Conservation (phyloP, 2,113 vertebrate species). For the Diglossa brunneiventris region DNA sequence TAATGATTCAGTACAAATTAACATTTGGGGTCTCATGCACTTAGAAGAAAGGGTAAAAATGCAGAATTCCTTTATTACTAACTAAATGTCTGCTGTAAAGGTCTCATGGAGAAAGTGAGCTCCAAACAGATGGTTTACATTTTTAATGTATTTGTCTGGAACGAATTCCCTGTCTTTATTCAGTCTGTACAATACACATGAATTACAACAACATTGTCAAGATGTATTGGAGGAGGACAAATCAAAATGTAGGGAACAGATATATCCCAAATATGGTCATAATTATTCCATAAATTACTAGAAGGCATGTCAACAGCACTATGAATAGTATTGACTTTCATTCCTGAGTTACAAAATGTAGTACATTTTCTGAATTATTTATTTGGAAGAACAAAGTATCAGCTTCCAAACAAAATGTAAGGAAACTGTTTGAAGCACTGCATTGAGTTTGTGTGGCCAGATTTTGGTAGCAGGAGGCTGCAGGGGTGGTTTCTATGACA, state of each 20-base stretch:
- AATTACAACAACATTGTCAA: slow-evolving; percentile 42
- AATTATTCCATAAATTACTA: slow-evolving; percentile 64
- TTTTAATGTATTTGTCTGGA: slow-evolving; percentile 53
- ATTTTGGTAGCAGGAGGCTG: neutral
- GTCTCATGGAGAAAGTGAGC: neutral
- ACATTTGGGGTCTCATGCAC: neutral
- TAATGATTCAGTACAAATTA: neutral
- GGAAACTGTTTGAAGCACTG: slow-evolving; percentile 27
- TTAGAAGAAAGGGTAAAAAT: neutral
- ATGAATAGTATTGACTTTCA: slow-evolving; percentile 55
- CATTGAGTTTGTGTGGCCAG: neutral
- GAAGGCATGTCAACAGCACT: slow-evolving; percentile 31
- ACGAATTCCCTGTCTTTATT: slow-evolving; percentile 36
- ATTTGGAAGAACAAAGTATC: slow-evolving; percentile 43
- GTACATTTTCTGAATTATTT: slow-evolving; percentile 38
- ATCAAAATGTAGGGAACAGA: slow-evolving; percentile 40
- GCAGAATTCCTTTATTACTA: neutral
- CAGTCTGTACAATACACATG: neutral
- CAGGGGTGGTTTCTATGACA: neutral
- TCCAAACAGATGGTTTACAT: slow-evolving; percentile 32
- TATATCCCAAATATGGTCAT: slow-evolving; percentile 37
- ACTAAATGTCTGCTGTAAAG: neutral
- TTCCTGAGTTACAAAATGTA: slow-evolving; percentile 41
- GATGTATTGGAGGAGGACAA: slow-evolving; percentile 43
- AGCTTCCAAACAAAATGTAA: slow-evolving; percentile 38